Evolutionary conservation across 2,888 invertebrate genomes (phyloP), one percentile per base, ranked within the genome.

Genomic region (Caenorhabditis angaria): DNA sequence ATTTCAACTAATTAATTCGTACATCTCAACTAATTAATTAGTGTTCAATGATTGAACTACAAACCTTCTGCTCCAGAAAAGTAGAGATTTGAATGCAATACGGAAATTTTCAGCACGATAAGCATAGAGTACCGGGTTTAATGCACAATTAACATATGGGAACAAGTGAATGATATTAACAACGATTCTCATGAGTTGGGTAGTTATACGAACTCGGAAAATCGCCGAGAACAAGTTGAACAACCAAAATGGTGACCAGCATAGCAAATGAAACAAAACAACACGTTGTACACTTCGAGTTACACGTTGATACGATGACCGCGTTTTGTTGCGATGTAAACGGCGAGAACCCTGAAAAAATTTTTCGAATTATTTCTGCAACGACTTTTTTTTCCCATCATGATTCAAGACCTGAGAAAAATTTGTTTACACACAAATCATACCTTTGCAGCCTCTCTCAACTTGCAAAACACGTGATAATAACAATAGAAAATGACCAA

Each of bases 161-260:
- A 85, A 84, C 27, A 86, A 76, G 55, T 86, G 86, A 59, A 85
- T 73, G 28, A 86, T 82, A 70, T 86, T 86, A 60, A 87, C 81
- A 41, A 87, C 74, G 50, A 86, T 83, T 35, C 85, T 71, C 67
- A 83, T 83, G 29, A 87, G 79, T 56, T 78, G 80, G 1, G 86
- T 83, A 8, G 77, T 81, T 14, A 86, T 81, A 8, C 83, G 77
- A 25, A 83, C 65, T 22, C 82, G 79, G 61, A 82, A 84, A 22
- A 86, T 80, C 10, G 85, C 82, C 27, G 83, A 82, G 71, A 86
- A 82, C 32, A 86, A 70, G 65, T 86, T 86, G 82, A 86, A 86
- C 24, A 85, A 70, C 86, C 86, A 86, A 70, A 86, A 86, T 6
- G 85, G 85, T 2, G 85, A 80, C 85, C 85, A 85, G 68, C 85